A percentile compares a stretch with the other conserved stretches of the same genome.
These are phyloP conservation scores for Heliconius congener DNA, from an alignment of 1,140 invertebrate species.

Conservation along the genomic window DNA sequence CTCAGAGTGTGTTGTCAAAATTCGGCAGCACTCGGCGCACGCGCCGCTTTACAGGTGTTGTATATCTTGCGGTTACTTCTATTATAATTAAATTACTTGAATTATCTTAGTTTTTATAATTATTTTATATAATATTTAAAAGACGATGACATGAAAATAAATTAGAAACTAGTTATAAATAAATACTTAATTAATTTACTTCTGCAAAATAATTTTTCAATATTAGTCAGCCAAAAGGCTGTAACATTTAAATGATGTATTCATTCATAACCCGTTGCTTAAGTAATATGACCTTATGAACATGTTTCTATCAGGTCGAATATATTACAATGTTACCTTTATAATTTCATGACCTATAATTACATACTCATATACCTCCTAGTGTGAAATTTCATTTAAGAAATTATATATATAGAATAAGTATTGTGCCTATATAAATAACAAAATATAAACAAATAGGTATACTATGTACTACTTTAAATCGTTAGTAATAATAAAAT, in stretches of 20 bases:
- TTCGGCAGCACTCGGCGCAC: slow-evolving; percentile 55
- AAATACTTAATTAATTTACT: not conserved
- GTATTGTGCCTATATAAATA: no score
- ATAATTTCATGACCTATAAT: not conserved
- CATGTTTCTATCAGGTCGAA: not conserved
- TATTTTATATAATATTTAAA: not conserved
- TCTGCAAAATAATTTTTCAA: not conserved
- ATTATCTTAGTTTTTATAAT: not conserved
- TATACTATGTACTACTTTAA: no score
- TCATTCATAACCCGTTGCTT: not conserved
- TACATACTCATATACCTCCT: not conserved
- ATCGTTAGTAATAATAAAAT: no score
- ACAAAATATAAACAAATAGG: no score
- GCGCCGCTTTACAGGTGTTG: slow-evolving; percentile 45
- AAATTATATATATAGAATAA: no score
- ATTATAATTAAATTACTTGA: not conserved
- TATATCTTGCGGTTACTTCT: slow-evolving; percentile 16
- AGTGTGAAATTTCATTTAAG: no score
- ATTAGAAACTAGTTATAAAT: no score
- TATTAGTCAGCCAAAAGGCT: not conserved
- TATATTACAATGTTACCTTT: not conserved
- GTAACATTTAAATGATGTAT: no score
- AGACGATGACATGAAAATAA: not conserved
- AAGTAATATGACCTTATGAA: not conserved
- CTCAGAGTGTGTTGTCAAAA: slow-evolving; percentile 48